Conservation (phyloP, 2,888 invertebrate genomes). For the Piscicola geometra region DNA sequence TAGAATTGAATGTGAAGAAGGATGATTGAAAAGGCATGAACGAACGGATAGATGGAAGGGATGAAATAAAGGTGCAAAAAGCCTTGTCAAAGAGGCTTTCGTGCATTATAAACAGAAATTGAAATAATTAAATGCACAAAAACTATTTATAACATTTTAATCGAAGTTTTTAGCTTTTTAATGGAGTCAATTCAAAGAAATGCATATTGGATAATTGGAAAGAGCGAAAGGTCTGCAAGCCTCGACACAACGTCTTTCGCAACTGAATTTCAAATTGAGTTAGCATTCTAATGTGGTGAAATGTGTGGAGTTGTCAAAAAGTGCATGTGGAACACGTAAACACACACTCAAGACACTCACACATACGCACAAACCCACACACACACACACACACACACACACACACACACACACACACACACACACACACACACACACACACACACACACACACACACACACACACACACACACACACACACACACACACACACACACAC, state of each 20-base stretch:
- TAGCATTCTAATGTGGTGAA: no score
- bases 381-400: constrained; percentile 21
- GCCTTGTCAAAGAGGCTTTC: no score
- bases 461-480: constrained; percentile 23
- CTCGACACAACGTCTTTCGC: no score
- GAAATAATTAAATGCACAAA: constrained; percentile 2
- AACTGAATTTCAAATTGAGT: no score
- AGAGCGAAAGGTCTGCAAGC: no score
- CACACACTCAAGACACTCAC: not conserved
- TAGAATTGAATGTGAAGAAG: no score
- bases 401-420: constrained; percentile 28
- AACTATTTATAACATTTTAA: not conserved
- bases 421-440: constrained; percentile 28
- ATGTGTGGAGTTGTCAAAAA: not conserved
- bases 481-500: constrained; percentile 27
- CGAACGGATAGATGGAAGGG: no score
- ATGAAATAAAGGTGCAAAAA: no score
- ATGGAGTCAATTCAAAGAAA: no score
- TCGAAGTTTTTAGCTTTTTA: no score
- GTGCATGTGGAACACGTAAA: not conserved
- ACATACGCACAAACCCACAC: not conserved
- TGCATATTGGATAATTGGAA: no score
- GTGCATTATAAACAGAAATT: not conserved
- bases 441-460: constrained; percentile 17
- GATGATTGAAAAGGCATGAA: no score